Percentiles rank a stretch among this genome's conserved stretches.
phyloP scores from a whole-genome alignment of 2,888 invertebrate species.

The Epinotia demarniana region DNA sequence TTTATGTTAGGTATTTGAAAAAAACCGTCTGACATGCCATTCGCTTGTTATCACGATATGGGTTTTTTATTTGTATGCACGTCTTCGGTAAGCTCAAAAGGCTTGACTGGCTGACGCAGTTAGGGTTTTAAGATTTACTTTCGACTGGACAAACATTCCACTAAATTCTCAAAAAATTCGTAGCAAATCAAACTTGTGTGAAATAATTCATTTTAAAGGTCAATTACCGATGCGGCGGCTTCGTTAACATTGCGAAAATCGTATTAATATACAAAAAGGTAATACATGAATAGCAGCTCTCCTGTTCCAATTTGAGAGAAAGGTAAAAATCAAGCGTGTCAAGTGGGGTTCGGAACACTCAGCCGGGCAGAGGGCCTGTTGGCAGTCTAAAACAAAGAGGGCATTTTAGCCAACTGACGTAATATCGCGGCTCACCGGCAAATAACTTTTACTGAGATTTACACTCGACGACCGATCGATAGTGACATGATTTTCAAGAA shows the following conservation, averaged over 20 bases:
- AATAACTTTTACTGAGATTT: constrained; percentile 69
- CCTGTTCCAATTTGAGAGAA: constrained; percentile 77
- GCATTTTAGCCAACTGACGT: constrained; percentile 54
- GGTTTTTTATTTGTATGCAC: background rate
- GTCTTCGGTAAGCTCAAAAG: background rate
- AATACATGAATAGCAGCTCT: constrained; percentile 67
- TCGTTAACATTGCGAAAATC: constrained; percentile 18
- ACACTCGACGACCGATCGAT: constrained; percentile 52
- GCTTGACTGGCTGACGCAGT: background rate
- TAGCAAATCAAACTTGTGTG: background rate
- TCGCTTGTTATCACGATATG: background rate
- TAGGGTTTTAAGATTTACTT: background rate
- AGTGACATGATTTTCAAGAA: constrained; percentile 1
- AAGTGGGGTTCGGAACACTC: constrained; percentile 78
- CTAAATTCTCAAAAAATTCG: background rate
- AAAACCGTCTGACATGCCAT: background rate
- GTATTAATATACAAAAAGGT: constrained; percentile 60
- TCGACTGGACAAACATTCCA: background rate
- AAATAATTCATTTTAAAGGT: no score
- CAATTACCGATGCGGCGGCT: background rate
- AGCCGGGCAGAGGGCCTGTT: constrained; percentile 69
- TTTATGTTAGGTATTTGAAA: background rate
- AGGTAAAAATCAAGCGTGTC: constrained; percentile 81
- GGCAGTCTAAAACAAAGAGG: constrained; percentile 78
- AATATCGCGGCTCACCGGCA: constrained; percentile 53